Evolutionary conservation across 2,888 invertebrate genomes (phyloP).

Genomic region (Neelides folsomi): DNA sequence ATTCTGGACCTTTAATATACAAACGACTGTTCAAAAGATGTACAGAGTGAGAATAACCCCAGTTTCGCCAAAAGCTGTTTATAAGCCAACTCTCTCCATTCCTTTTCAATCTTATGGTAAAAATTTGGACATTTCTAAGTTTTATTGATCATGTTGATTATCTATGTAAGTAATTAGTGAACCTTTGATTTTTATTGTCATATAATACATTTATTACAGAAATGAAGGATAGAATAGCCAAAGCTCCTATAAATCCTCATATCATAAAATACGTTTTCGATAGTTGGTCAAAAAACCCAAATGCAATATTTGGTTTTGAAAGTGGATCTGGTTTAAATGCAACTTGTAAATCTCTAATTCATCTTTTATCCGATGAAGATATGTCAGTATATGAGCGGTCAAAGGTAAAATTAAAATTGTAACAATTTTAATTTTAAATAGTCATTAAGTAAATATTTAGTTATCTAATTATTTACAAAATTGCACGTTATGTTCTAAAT

Average conservation of each 20-base stretch:
- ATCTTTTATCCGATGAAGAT: slow-evolving; percentile 20
- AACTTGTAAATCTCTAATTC: slow-evolving; percentile 20
- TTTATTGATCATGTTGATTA: too few relatives aligned
- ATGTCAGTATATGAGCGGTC: background rate
- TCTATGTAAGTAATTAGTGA: too few relatives aligned
- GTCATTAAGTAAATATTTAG: background rate
- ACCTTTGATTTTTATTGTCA: background rate
- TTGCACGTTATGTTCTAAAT: background rate
- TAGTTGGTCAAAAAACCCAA: slow-evolving; percentile 4
- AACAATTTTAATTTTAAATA: background rate
- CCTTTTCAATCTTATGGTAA: slow-evolving; percentile 12
- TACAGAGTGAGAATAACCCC: slow-evolving; percentile 17
- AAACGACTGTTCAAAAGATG: slow-evolving; percentile 2
- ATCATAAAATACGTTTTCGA: slow-evolving; percentile 8
- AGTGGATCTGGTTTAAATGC: slow-evolving; percentile 23
- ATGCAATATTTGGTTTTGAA: slow-evolving; percentile 17
- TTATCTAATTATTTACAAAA: background rate
- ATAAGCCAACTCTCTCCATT: slow-evolving; percentile 10
- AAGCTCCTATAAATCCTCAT: slow-evolving; percentile 11
- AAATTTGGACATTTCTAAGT: background rate
- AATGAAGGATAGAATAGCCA: slow-evolving; percentile 1
- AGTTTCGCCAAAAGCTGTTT: slow-evolving; percentile 16
- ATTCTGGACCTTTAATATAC: slow-evolving; percentile 13
- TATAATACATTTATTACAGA: background rate
- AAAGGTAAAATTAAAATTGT: slow-evolving; percentile 1